phyloP scores from a whole-genome alignment of 2,888 invertebrate genomes.

The Resseliella maxima region DNA sequence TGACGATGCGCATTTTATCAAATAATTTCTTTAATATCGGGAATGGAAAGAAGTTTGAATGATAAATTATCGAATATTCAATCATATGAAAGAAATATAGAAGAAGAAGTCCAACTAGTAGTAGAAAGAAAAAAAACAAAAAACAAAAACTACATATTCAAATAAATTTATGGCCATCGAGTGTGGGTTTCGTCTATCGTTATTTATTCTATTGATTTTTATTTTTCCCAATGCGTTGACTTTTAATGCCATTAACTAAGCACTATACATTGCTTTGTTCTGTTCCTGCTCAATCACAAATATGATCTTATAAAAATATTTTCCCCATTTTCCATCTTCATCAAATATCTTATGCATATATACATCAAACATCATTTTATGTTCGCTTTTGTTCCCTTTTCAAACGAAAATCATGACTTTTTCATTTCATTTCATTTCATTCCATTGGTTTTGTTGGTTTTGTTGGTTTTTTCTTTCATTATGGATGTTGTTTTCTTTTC shows the following conservation, averaged over 20 bases:
- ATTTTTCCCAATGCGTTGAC: background rate
- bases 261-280: background rate
- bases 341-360: background rate
- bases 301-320: background rate
- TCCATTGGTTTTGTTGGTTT: too few species aligned
- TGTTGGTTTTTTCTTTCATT: too few species aligned
- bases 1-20: background rate
- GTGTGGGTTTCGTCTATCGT: background rate
- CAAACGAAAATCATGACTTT: background rate
- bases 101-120: too few species aligned
- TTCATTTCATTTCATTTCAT: too few species aligned
- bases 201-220: constrained; percentile 7
- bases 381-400: background rate
- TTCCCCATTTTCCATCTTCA: background rate
- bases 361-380: background rate
- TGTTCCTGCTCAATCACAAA: background rate
- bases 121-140: background rate
- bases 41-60: background rate
- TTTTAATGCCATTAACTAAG: background rate
- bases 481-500: too few species aligned
- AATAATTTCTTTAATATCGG: background rate
- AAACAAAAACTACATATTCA: background rate
- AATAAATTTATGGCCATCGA: constrained; percentile 6
- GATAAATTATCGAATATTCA: constrained; percentile 21
- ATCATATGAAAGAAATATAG: background rate